phyloP scores from a whole-genome alignment of 1,140 invertebrate species.

The Diorhabda elongata region DNA sequence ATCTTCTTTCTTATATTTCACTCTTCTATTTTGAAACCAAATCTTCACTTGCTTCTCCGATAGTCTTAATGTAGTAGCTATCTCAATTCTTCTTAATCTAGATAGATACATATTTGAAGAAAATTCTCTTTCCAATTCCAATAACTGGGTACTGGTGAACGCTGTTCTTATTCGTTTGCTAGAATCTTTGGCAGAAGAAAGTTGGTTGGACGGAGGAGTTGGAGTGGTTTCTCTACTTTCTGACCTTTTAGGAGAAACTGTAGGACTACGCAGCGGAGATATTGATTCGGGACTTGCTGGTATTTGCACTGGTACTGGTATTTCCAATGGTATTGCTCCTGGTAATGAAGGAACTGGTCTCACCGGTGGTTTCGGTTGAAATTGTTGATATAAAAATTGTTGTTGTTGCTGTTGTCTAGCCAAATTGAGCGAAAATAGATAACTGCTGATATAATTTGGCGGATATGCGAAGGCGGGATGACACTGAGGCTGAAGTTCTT shows the following conservation, averaged over 20 bases:
- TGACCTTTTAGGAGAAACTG: constrained; percentile 24
- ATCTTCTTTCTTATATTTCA: constrained; percentile 88
- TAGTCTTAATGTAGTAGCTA: constrained; percentile 79
- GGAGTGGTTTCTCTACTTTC: constrained; percentile 55
- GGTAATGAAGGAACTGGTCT: constrained; percentile 38
- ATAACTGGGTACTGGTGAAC: constrained; percentile 85
- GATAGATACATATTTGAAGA: constrained; percentile 88
- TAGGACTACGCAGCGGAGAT: constrained; percentile 36
- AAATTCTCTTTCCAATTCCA: constrained; percentile 90
- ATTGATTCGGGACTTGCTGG: constrained; percentile 35
- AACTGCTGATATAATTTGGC: constrained; percentile 57
- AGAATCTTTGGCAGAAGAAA: constrained; percentile 52
- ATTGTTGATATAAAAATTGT: constrained; percentile 43
- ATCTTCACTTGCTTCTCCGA: constrained; percentile 95
- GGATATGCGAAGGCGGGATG: constrained; percentile 56
- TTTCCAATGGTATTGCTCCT: constrained; percentile 25
- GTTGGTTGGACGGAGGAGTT: constrained; percentile 51
- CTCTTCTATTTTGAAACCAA: constrained; percentile 89
- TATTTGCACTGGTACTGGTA: no score
- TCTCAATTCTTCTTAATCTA: constrained; percentile 82
- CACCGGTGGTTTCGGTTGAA: constrained; percentile 31
- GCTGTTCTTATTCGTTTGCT: constrained; percentile 84
- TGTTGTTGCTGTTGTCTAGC: constrained; percentile 55
- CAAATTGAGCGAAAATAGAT: constrained; percentile 57
- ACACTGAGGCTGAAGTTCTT: constrained; percentile 50